A percentile compares a stretch with the other conserved stretches of the same genome.
Evolutionary conservation across 2,797 vertebrate species (phyloP).

Genomic region (Falco biarmicus): DNA sequence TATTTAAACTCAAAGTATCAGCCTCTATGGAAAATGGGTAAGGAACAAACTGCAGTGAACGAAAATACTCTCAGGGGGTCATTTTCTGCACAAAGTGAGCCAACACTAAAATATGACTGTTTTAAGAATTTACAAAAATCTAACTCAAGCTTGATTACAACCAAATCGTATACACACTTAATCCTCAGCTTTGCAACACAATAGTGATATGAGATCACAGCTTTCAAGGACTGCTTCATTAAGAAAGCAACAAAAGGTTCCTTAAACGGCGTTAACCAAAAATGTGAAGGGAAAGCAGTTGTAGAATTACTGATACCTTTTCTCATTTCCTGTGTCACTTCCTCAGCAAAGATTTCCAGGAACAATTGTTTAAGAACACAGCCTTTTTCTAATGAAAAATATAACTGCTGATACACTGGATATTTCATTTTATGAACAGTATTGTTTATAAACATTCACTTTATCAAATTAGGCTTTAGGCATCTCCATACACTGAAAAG

Average conservation of each 20-base stretch:
- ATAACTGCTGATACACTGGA: not conserved
- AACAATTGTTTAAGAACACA: not conserved
- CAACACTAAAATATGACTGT: not conserved
- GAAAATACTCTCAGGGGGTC: not conserved
- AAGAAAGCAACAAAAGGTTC: not conserved
- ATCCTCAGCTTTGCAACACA: slow-evolving; percentile 12
- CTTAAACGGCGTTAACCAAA: not conserved
- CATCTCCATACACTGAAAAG: not conserved
- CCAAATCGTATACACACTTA: not conserved
- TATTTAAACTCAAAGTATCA: not conserved
- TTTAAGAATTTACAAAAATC: slow-evolving; percentile 26
- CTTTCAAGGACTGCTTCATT: not conserved
- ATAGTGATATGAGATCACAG: not conserved
- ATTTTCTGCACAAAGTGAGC: not conserved
- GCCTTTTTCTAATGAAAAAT: not conserved
- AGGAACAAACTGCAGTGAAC: not conserved
- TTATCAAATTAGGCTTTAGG: not conserved
- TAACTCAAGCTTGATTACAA: slow-evolving; percentile 46
- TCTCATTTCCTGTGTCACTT: not conserved
- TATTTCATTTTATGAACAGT: not conserved
- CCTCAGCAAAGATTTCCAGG: not conserved
- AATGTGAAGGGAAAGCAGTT: not conserved
- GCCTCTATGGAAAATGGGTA: not conserved
- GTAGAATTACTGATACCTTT: not conserved
- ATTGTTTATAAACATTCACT: not conserved